Percentiles rank a stretch among this genome's conserved stretches.
phyloP scores from a whole-genome alignment of 2,113 vertebrate genomes.

The Istiophorus platypterus region DNA sequence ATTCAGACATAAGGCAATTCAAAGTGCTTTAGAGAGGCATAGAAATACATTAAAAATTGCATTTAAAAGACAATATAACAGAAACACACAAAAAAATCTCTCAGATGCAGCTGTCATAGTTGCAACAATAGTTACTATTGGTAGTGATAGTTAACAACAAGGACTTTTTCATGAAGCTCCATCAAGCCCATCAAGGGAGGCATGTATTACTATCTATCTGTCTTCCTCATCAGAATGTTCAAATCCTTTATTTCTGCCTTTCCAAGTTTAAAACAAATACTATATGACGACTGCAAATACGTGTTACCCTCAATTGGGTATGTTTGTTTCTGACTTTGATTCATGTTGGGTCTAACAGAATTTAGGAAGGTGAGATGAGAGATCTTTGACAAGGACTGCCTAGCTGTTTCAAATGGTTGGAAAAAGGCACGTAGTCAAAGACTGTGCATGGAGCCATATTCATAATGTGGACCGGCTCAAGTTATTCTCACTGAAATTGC shows the following conservation, averaged over 20 bases:
- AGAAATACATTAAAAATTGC: background rate
- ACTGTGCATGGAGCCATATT: slow-evolving; percentile 29
- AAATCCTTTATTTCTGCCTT: slow-evolving; percentile 66
- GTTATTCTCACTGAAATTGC: slow-evolving; percentile 33
- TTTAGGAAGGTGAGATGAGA: slow-evolving; percentile 11
- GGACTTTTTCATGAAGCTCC: slow-evolving; percentile 77
- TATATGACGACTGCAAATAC: slow-evolving; percentile 66
- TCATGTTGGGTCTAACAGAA: slow-evolving; percentile 24
- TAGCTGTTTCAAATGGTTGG: slow-evolving; percentile 34
- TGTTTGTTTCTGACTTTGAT: too few species aligned
- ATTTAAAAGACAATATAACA: background rate
- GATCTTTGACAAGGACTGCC: slow-evolving; percentile 22
- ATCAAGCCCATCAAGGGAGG: slow-evolving; percentile 74
- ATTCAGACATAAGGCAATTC: background rate
- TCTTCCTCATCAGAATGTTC: slow-evolving; percentile 73
- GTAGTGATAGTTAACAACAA: slow-evolving; percentile 73
- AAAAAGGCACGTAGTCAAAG: slow-evolving; percentile 41
- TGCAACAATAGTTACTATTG: slow-evolving; percentile 59
- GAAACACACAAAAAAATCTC: slow-evolving; percentile 27
- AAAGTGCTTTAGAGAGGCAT: background rate
- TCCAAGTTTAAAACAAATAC: slow-evolving; percentile 81
- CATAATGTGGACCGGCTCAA: slow-evolving; percentile 48
- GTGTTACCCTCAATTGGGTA: too few species aligned
- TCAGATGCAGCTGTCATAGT: slow-evolving; percentile 57
- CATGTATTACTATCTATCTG: slow-evolving; percentile 68